Evolutionary conservation across 2,113 vertebrate genomes (phyloP).

Genomic region (Hippocampus abdominalis): DNA sequence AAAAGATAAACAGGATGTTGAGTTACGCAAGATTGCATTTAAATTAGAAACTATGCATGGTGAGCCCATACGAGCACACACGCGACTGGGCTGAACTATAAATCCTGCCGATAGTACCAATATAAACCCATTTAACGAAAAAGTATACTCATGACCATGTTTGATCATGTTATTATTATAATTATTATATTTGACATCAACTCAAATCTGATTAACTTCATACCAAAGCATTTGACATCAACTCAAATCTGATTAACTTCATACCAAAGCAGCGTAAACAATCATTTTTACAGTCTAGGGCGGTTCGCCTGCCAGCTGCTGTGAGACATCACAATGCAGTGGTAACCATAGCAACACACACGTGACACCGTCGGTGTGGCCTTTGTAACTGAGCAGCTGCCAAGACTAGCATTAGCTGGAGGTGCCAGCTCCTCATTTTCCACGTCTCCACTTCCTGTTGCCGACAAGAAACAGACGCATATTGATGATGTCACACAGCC

Average conservation of each 20-base stretch:
- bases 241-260: background rate
- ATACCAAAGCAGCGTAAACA: background rate
- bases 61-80: too few species aligned
- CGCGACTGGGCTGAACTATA: too few species aligned
- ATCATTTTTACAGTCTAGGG: background rate
- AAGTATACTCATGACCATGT: too few species aligned
- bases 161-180: too few species aligned
- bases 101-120: too few species aligned
- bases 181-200: background rate
- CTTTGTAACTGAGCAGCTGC: slow-evolving; percentile 38
- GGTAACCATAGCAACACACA: slow-evolving; percentile 48
- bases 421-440: slow-evolving; percentile 54
- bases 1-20: too few species aligned
- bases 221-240: background rate
- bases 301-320: slow-evolving; percentile 31
- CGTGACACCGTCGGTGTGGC: slow-evolving; percentile 27
- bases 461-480: slow-evolving; percentile 37
- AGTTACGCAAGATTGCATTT: too few species aligned
- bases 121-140: too few species aligned
- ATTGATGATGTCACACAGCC: slow-evolving; percentile 60
- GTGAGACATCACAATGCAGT: slow-evolving; percentile 22
- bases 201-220: background rate
- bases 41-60: too few species aligned
- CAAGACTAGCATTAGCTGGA: slow-evolving; percentile 43
- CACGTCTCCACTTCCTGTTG: slow-evolving; percentile 68